Conservation (phyloP, 2,113 vertebrate species). For the Rostratula benghalensis region DNA sequence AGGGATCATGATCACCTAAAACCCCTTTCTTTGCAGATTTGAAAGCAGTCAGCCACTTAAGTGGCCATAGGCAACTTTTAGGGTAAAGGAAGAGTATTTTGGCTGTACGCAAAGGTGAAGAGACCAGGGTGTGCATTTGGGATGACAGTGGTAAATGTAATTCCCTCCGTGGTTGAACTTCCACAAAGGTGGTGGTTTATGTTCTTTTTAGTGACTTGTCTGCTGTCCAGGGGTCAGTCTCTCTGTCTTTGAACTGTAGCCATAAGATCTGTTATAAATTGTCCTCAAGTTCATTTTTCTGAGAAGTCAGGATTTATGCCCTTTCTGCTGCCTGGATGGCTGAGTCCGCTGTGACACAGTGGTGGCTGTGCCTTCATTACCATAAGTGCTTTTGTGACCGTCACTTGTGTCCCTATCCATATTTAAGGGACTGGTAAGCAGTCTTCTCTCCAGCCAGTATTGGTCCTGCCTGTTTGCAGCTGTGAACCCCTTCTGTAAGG, state of each 20-base stretch:
- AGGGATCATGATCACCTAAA: neutral
- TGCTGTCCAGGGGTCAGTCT: neutral
- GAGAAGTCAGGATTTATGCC: accelerated
- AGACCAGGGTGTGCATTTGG: neutral
- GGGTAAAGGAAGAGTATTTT: neutral
- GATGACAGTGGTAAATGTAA: neutral
- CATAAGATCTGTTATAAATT: neutral
- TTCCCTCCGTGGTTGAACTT: neutral
- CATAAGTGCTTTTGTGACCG: neutral
- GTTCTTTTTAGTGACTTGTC: neutral
- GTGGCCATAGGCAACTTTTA: neutral
- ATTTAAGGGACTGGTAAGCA: neutral
- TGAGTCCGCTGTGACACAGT: neutral
- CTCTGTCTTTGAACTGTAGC: neutral
- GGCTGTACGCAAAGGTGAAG: neutral
- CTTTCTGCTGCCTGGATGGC: neutral
- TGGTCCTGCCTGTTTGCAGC: neutral
- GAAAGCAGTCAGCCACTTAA: neutral
- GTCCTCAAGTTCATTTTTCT: neutral
- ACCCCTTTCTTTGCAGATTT: neutral
- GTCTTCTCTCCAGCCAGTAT: neutral
- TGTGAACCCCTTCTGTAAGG: neutral
- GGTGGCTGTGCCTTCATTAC: neutral
- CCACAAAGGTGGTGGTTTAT: neutral
- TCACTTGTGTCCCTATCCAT: neutral